Evolutionary conservation across 2,113 vertebrate species (phyloP).

Genomic region (Forbesichthys agassizii): DNA sequence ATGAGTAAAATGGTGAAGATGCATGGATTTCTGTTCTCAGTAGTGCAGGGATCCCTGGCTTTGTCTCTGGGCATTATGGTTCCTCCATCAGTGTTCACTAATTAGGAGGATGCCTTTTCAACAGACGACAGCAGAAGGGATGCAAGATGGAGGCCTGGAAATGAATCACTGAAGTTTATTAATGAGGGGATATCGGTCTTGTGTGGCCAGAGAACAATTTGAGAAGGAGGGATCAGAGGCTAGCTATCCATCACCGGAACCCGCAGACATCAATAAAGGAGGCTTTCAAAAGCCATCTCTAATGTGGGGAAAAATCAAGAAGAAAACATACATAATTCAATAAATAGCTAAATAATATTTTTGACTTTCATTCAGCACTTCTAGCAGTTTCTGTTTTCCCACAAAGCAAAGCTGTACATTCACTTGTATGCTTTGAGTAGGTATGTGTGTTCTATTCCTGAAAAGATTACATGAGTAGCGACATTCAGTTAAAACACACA

Average conservation of each 20-base stretch:
- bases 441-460: constrained; percentile 1
- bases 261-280: constrained; percentile 16
- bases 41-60: constrained; percentile 16
- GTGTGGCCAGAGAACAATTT: constrained; percentile 61
- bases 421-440: background rate
- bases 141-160: constrained; percentile 51
- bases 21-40: constrained; percentile 30
- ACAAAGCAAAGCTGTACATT: background rate
- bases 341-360: background rate
- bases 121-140: constrained; percentile 53
- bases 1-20: background rate
- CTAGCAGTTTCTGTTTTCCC: background rate
- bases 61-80: constrained; percentile 39
- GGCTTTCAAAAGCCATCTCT: constrained; percentile 39
- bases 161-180: constrained; percentile 69
- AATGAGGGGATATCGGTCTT: constrained; percentile 59
- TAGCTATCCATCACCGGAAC: constrained; percentile 59
- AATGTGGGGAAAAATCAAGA: constrained; percentile 6
- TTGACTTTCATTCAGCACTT: background rate
- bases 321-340: constrained; percentile 3
- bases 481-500: too few species aligned
- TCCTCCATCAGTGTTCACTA: constrained; percentile 58
- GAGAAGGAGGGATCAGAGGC: constrained; percentile 47
- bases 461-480: background rate
- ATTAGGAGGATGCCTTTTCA: constrained; percentile 60